Percentiles rank a stretch among this genome's conserved stretches.
Conservation (phyloP, 2,888 invertebrate species). For the Campoplex nolae region DNA sequence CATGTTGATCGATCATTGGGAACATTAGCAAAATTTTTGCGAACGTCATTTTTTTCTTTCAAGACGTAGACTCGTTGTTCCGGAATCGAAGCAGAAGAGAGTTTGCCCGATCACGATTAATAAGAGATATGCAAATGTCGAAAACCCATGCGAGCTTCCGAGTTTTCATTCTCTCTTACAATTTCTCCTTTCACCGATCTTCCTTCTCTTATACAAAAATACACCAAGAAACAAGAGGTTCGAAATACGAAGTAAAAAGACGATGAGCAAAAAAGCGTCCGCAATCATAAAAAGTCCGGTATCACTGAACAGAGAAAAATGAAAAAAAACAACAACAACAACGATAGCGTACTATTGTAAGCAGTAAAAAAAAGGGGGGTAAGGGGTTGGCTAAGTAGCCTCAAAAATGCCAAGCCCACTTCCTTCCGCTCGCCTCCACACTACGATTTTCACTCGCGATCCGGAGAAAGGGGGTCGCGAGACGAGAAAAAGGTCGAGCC, state of each 20-base stretch:
- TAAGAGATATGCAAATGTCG: slow-evolving; percentile 43
- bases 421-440: slow-evolving; percentile 60
- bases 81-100: slow-evolving; percentile 19
- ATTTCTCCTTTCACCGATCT: not conserved
- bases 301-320: slow-evolving; percentile 34
- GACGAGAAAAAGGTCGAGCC: slow-evolving; percentile 47
- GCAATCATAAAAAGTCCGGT: slow-evolving; percentile 45
- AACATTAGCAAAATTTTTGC: slow-evolving; percentile 21
- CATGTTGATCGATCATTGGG: not conserved
- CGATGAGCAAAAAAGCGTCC: slow-evolving; percentile 29
- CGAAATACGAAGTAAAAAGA: slow-evolving; percentile 1
- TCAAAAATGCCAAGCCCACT: slow-evolving; percentile 64
- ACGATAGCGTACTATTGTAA: slow-evolving; percentile 22
- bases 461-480: slow-evolving; percentile 24
- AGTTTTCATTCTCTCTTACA: slow-evolving; percentile 4
- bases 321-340: not conserved
- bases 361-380: slow-evolving; percentile 23
- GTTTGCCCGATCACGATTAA: slow-evolving; percentile 50
- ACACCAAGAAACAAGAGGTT: slow-evolving; percentile 23
- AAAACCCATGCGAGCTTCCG: slow-evolving; percentile 32
- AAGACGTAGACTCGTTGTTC: not conserved
- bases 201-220: slow-evolving; percentile 11
- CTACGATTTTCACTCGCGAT: slow-evolving; percentile 53
- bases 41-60: not conserved
- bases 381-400: slow-evolving; percentile 59